A percentile compares a stretch with the other conserved stretches of the same genome.
Conservation (phyloP, 2,113 vertebrate species). For the Copsychus sechellarum region DNA sequence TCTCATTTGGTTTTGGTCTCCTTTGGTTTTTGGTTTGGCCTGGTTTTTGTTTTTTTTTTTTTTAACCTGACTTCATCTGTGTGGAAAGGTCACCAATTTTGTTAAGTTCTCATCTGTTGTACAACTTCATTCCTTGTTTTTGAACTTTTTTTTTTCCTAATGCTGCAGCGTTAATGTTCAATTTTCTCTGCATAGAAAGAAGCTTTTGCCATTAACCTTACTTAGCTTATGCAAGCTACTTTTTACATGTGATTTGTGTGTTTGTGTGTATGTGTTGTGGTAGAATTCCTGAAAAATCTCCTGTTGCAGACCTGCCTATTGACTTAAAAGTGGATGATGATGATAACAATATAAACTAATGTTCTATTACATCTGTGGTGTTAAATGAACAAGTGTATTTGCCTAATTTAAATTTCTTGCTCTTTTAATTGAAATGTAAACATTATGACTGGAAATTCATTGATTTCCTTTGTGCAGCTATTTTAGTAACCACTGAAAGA, state of each 20-base stretch:
- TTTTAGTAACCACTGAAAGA: not conserved
- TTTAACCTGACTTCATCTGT: conserved; percentile 44
- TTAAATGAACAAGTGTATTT: conserved; percentile 3
- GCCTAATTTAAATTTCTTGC: not conserved
- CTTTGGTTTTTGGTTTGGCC: conserved; percentile 45
- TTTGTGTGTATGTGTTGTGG: conserved; percentile 37
- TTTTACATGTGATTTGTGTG: conserved; percentile 33
- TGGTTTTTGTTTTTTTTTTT: not conserved
- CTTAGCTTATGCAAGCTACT: conserved; percentile 46
- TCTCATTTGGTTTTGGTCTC: conserved; percentile 48
- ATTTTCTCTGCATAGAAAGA: conserved; percentile 48
- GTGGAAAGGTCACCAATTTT: conserved; percentile 50
- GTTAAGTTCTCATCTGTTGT: conserved; percentile 51
- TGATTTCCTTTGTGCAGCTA: not conserved
- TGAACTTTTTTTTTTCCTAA: conserved; percentile 24
- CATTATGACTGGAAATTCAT: conserved; percentile 18
- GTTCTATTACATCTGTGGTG: not conserved
- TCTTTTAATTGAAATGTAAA: conserved; percentile 12
- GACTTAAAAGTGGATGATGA: not conserved
- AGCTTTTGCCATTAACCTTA: conserved; percentile 57
- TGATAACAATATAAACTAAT: not conserved
- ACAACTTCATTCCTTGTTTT: conserved; percentile 39
- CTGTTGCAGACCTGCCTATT: not conserved
- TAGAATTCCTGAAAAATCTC: not conserved
- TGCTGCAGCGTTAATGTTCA: conserved; percentile 42